Conservation (phyloP, 1,140 invertebrate genomes). For the Odontomachus brunneus region DNA sequence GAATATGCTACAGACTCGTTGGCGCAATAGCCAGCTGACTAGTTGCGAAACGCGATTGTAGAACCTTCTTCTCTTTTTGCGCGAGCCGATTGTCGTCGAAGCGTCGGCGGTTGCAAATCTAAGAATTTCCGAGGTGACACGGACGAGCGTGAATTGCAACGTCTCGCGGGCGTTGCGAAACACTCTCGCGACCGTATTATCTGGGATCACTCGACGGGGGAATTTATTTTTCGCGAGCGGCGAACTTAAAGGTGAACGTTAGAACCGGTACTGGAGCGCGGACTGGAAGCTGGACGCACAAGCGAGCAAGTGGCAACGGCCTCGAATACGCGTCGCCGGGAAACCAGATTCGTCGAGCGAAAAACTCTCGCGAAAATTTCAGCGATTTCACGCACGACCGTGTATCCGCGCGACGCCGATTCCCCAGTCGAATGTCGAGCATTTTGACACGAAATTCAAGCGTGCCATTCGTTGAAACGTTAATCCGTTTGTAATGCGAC, state of each 20-base stretch:
- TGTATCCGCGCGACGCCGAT: background rate
- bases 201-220: background rate
- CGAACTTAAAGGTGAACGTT: conserved; percentile 50
- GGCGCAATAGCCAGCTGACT: background rate
- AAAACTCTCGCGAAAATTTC: background rate
- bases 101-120: no score
- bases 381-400: no score
- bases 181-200: conserved; percentile 13
- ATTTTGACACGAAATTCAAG: background rate
- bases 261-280: conserved; percentile 1
- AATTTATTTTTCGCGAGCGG: conserved; percentile 29
- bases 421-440: background rate
- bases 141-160: background rate
- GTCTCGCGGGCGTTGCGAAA: background rate
- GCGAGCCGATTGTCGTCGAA: no score
- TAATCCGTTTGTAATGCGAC: no score
- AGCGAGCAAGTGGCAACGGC: background rate
- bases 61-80: no score
- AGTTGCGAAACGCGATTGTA: background rate
- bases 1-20: background rate
- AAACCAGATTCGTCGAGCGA: conserved; percentile 25
- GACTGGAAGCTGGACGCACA: conserved; percentile 37
- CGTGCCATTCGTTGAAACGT: no score
- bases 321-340: conserved; percentile 26
- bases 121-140: no score